Conservation (phyloP, 2,113 vertebrate species). For the Electrona antarctica region DNA sequence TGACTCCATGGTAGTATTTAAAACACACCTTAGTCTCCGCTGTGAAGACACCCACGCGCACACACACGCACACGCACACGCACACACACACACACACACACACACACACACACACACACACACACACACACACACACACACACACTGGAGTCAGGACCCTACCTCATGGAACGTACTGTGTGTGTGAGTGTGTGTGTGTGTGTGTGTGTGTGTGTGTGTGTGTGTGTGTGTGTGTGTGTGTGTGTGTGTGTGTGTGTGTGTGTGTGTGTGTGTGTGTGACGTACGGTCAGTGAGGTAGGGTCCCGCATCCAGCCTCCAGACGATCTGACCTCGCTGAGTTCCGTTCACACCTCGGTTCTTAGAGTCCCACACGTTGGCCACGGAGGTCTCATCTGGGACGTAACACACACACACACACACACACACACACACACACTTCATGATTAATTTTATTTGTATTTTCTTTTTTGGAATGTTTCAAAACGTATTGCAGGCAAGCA, state of each 20-base stretch:
- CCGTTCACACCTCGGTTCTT: slow-evolving; percentile 98
- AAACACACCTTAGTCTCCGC: slow-evolving; percentile 98
- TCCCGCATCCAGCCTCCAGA: slow-evolving; percentile 93
- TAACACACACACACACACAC: background rate
- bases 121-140: background rate
- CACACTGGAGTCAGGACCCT: too few relatives aligned
- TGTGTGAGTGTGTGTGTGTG: too few relatives aligned
- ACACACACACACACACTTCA: background rate
- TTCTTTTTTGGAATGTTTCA: too few relatives aligned
- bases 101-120: background rate
- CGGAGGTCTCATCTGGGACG: slow-evolving; percentile 91
- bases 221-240: too few relatives aligned
- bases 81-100: background rate
- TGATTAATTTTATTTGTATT: too few relatives aligned
- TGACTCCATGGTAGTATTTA: slow-evolving; percentile 97
- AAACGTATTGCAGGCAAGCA: too few relatives aligned
- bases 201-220: too few relatives aligned
- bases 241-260: too few relatives aligned
- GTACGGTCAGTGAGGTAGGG: slow-evolving; percentile 92
- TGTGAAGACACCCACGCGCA: slow-evolving; percentile 67
- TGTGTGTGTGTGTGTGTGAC: too few relatives aligned
- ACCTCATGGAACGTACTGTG: too few relatives aligned
- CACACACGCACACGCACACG: slow-evolving; percentile 6
- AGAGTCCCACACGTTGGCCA: slow-evolving; percentile 98
- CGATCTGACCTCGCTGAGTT: slow-evolving; percentile 93